Base-by-base conservation (phyloP, 2,113 vertebrate species). In the Perccottus glenii region DNA sequence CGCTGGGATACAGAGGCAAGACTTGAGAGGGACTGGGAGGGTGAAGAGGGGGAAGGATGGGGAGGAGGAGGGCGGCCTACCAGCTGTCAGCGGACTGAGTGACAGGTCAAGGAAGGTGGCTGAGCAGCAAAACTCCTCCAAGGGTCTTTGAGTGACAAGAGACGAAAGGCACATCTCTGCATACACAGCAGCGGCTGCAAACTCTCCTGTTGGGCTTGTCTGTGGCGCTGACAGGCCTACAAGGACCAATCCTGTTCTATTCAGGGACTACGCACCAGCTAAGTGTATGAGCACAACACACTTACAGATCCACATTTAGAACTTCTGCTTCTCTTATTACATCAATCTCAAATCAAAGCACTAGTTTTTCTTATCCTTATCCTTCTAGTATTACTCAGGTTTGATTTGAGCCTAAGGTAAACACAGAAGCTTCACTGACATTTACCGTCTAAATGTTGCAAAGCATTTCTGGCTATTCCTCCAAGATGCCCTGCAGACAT, bases 41-140 rank as follows among this genome's bases (percentile, higher is more conserved):
- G 79, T 56, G 83, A 76, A 59, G 72, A 64, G 43, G 50, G 52
- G 65, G 57, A 67, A 38, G 60, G 68, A 69, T 71, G 48, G 60
- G 15, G 48, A 9, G 76, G 36, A 64, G 81, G 73, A 38, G 67
- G 60, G 70, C 4, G 7, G 77, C 48, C 74, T 78, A 87, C 83
- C 87, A 90, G 86, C 76, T 93, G 91, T 91, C 80, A 83, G 77
- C 76, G 73, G 75, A 79, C 45, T 86, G 78, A 84, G 82, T 83
- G 91, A 92, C 88, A 90, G 88, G 83, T 92, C 85, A 89, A 81
- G 83, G 81, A 86, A 89, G 84, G 82, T 87, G 82, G 86, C 64
- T 75, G 65, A 83, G 83, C 67, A 53, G 70, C 67, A 89, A 85
- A 88, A 89, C 78, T 80, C 80, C 61, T 70, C 68, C 60, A 16